Conservation (phyloP, 2,888 invertebrate species). For the Atrina japonica region DNA sequence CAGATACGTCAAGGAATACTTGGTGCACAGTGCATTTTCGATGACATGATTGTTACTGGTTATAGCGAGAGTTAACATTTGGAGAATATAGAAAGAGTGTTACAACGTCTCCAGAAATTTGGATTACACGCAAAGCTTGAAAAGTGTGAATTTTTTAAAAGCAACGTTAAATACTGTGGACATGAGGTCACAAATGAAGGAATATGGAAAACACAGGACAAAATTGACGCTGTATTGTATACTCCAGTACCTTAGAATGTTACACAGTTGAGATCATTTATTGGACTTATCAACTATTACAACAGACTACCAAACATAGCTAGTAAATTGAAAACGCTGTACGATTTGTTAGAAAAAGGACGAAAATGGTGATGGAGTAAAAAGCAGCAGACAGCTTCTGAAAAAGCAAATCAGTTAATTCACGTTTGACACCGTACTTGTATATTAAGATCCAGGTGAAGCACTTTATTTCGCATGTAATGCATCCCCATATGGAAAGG, state of each 20-base stretch:
- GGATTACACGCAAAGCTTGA: slow-evolving; percentile 11
- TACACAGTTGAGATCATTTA: slow-evolving; percentile 58
- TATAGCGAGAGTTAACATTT: slow-evolving; percentile 7
- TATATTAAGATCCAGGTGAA: too few species aligned
- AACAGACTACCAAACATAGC: slow-evolving; percentile 55
- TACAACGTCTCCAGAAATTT: background rate
- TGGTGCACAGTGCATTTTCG: slow-evolving; percentile 10
- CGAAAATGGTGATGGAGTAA: slow-evolving; percentile 32
- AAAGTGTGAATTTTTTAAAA: slow-evolving; percentile 31
- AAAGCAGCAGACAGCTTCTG: too few species aligned
- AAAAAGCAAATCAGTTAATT: too few species aligned
- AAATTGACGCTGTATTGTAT: slow-evolving; percentile 37
- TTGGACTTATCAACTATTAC: slow-evolving; percentile 69
- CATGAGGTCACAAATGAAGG: slow-evolving; percentile 7
- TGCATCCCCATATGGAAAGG: too few species aligned
- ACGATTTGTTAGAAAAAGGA: slow-evolving; percentile 31
- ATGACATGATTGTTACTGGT: slow-evolving; percentile 28
- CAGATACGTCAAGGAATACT: slow-evolving; percentile 32
- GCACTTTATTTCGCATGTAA: too few species aligned
- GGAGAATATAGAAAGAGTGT: slow-evolving; percentile 1
- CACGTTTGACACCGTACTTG: too few species aligned
- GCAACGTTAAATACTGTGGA: background rate
- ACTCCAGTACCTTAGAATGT: too few species aligned
- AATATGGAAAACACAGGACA: slow-evolving; percentile 30
- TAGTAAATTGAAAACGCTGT: slow-evolving; percentile 39